Percentiles rank a stretch among this genome's conserved stretches.
Conservation (phyloP, 2,888 invertebrate species). For the Leuctra nigra region DNA sequence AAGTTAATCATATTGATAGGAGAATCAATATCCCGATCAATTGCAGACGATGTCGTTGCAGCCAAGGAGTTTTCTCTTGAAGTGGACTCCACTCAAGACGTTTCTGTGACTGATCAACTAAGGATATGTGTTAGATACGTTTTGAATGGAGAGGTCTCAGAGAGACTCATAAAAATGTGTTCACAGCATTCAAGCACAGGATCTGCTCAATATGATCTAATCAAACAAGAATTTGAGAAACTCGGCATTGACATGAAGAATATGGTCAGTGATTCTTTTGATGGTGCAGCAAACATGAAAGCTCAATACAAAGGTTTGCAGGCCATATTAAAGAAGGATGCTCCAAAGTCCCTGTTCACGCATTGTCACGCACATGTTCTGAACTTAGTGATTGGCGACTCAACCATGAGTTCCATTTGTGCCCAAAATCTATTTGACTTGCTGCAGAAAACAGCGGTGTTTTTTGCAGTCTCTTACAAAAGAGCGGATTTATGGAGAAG, state of each 20-base stretch:
- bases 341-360: constrained; percentile 6
- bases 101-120: constrained; percentile 10
- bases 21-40: background rate
- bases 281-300: constrained; percentile 17
- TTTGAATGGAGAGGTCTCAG: background rate
- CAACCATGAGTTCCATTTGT: no score
- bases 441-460: no score
- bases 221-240: background rate
- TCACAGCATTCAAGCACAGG: constrained; percentile 2
- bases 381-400: no score
- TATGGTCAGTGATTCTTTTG: constrained; percentile 10
- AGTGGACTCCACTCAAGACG: constrained; percentile 12
- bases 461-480: no score
- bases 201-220: background rate
- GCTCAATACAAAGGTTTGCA: constrained; percentile 10
- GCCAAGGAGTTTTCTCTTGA: constrained; percentile 2
- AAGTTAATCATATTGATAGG: constrained; percentile 2
- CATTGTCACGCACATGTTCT: no score
- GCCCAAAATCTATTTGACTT: no score
- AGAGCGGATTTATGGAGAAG: no score
- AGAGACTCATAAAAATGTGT: constrained; percentile 8
- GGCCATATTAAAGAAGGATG: background rate
- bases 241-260: constrained; percentile 2
- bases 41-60: constrained; percentile 1
- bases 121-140: constrained; percentile 11